Evolutionary conservation across 2,888 invertebrate species (phyloP).

Genomic region (Acleris emargana): DNA sequence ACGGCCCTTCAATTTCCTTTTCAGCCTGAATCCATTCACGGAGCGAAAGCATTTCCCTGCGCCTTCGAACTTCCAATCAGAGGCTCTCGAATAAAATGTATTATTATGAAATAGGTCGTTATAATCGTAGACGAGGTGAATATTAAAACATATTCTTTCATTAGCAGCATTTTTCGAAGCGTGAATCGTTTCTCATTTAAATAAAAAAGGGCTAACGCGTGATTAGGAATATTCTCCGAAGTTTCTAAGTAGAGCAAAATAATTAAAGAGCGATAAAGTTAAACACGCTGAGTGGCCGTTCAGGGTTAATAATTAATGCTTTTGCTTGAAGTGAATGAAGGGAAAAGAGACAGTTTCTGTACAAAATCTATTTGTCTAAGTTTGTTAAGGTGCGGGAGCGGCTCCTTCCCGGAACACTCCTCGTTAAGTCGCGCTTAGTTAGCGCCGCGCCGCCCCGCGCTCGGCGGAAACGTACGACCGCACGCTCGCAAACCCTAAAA

Average conservation of each 20-base stretch:
- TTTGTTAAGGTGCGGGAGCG: constrained; percentile 50
- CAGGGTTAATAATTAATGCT: constrained; percentile 48
- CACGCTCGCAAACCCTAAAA: background rate
- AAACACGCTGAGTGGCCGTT: constrained; percentile 35
- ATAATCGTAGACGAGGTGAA: constrained; percentile 67
- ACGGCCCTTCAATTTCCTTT: constrained; percentile 80
- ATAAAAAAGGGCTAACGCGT: constrained; percentile 23
- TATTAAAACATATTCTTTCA: constrained; percentile 54
- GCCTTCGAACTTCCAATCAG: constrained; percentile 67
- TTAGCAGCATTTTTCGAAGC: constrained; percentile 36
- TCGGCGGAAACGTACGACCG: constrained; percentile 32
- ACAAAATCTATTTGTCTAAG: constrained; percentile 60
- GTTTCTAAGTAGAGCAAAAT: constrained; percentile 14
- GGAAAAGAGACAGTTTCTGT: constrained; percentile 47
- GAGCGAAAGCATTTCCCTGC: constrained; percentile 69
- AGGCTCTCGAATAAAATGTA: constrained; percentile 63
- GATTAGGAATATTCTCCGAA: constrained; percentile 11
- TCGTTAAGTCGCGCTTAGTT: constrained; percentile 57
- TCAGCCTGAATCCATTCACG: constrained; percentile 73
- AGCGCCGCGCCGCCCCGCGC: constrained; percentile 40
- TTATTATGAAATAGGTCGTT: constrained; percentile 54
- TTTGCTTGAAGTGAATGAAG: constrained; percentile 42
- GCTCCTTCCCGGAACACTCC: constrained; percentile 52
- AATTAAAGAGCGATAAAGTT: constrained; percentile 16
- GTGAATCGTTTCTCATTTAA: constrained; percentile 38